Conservation (phyloP, 92 coral and sea anemone genomes). For the Zoanthus sociatus region DNA sequence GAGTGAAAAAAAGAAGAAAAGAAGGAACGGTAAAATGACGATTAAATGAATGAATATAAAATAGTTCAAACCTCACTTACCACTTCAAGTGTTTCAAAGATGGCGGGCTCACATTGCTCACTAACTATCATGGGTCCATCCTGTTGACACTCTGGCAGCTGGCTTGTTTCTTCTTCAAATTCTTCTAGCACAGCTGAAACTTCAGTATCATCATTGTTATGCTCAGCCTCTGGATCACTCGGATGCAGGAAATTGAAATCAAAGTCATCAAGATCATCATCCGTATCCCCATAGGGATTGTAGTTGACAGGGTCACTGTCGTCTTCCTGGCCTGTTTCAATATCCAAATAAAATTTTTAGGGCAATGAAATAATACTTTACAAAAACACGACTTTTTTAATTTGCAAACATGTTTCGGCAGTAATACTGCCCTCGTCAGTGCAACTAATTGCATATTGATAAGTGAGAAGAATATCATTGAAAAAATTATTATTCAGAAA, state of each 20-base stretch:
- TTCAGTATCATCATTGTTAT: background rate
- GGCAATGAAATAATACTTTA: background rate
- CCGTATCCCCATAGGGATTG: slow-evolving; percentile 61
- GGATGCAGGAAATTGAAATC: slow-evolving; percentile 22
- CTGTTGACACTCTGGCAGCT: slow-evolving; percentile 44
- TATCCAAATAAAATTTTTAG: background rate
- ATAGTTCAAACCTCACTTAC: background rate
- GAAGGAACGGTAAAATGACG: background rate
- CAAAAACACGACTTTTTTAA: background rate
- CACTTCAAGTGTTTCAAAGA: slow-evolving; percentile 36
- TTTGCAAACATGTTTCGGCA: too few species aligned
- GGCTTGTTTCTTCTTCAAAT: slow-evolving; percentile 9
- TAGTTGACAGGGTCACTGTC: slow-evolving; percentile 62
- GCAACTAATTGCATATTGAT: too few species aligned
- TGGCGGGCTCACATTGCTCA: slow-evolving; percentile 34
- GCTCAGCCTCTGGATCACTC: slow-evolving; percentile 21
- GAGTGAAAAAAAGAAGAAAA: too few species aligned
- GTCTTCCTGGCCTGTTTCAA: slow-evolving; percentile 15
- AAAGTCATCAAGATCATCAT: slow-evolving; percentile 18
- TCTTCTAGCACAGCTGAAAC: background rate
- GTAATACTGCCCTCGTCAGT: too few species aligned
- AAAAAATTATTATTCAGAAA: too few species aligned
- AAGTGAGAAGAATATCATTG: too few species aligned
- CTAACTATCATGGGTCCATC: slow-evolving; percentile 17
- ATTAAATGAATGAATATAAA: background rate